Evolutionary conservation across 2,888 invertebrate genomes (phyloP), one percentile per base, ranked within the genome.

Genomic region (Ischnura elegans): DNA sequence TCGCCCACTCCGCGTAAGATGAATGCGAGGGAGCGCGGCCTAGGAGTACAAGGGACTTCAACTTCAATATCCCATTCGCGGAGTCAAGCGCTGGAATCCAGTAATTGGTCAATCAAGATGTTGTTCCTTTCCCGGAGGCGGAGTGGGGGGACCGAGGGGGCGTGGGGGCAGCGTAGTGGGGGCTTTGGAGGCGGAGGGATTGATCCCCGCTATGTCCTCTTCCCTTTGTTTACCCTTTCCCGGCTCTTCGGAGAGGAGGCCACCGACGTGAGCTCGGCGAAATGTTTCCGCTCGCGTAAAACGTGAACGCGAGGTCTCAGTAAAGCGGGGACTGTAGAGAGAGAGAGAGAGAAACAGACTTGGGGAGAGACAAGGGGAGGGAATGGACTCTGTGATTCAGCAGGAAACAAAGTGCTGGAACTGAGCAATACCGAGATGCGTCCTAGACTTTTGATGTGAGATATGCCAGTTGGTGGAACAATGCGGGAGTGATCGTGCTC

Each of bases 61-160:
- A 36, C 76, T 76, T 76, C 76, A 76, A 76, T 36, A 76, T 36
- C 76, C 76, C 76, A 76, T 76, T 36, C 76, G 76, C 76, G 76
- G 76, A 76, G 76, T 76, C 76, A 25, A 36, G 13, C 16, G 76
- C 3, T 16, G 76, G 76, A 76, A 76, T 76, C 76, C 76, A 36
- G 76, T 76, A 76, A 76, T 76, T 76, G 76, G 76, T 76, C 76
- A 76, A 76, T 76, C 76, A 76, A 76, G 76, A 76, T 36, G 76
- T 76, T 76, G 76, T 76, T 13, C 76, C 76, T 76, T 29, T 36
- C n/a, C n/a, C 10, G 66, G 66, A 36, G 36, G 25, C 1, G 36
- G 36, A 10, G 76, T 10, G 76, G 29, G 36, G n/a, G 0, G 66
- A 13, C 6, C 2, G n/a, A 29, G 66, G 66, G n/a, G 29, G 66